phyloP scores from a whole-genome alignment of 2,888 invertebrate genomes.

The Thymelicus lineola region DNA sequence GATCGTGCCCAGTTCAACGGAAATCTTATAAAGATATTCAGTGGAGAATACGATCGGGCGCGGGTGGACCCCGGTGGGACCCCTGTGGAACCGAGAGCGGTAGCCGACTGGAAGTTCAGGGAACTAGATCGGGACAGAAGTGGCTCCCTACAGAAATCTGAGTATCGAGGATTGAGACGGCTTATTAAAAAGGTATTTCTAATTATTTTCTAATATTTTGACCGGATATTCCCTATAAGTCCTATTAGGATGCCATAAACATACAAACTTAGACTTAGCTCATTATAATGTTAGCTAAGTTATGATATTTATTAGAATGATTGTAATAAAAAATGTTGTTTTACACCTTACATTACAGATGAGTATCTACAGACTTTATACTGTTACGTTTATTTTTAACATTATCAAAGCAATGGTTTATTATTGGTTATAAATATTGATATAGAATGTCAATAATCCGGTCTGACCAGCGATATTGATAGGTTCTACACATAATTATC shows the following conservation, averaged over 20 bases:
- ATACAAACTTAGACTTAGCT: too few species aligned
- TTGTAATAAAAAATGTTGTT: too few species aligned
- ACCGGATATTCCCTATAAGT: too few species aligned
- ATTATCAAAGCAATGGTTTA: too few species aligned
- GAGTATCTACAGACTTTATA: too few species aligned
- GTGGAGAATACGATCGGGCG: constrained; percentile 89
- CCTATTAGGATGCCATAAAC: too few species aligned
- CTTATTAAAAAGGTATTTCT: constrained; percentile 90
- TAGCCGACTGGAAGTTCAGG: constrained; percentile 96
- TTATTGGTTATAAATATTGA: neutral
- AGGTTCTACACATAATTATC: neutral
- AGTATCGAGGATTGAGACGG: constrained; percentile 92
- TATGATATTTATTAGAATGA: too few species aligned
- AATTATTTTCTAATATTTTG: too few species aligned
- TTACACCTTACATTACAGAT: too few species aligned
- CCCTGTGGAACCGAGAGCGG: constrained; percentile 76
- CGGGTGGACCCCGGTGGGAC: constrained; percentile 56
- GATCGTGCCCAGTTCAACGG: constrained; percentile 93
- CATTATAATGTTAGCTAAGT: too few species aligned
- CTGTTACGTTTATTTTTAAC: too few species aligned
- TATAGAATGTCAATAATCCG: neutral
- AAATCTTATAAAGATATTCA: constrained; percentile 94
- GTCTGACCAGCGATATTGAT: neutral
- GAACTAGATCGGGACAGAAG: constrained; percentile 93
- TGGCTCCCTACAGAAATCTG: constrained; percentile 90